A percentile compares a stretch with the other conserved stretches of the same genome.
Conservation (phyloP, 2,113 vertebrate genomes). For the Saguinus imperator region DNA sequence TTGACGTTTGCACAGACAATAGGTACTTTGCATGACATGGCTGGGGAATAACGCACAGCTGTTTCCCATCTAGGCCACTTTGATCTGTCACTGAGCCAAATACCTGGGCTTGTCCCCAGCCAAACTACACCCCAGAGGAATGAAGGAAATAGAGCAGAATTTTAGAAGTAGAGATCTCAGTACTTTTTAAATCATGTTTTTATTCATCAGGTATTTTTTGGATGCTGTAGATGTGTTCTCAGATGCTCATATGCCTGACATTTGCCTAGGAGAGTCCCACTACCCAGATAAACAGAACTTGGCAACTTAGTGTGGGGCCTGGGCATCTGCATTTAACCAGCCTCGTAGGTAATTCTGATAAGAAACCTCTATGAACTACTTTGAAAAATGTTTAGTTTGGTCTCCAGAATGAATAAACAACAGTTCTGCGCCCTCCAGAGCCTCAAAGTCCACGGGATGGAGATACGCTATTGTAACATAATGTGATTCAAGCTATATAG, state of each 20-base stretch:
- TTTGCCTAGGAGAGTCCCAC: not conserved
- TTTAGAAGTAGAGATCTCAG: not conserved
- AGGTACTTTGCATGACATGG: constrained; percentile 52
- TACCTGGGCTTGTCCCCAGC: constrained; percentile 22
- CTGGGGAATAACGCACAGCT: constrained; percentile 55
- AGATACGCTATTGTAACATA: not conserved
- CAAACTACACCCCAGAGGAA: constrained; percentile 43
- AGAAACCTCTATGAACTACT: not conserved
- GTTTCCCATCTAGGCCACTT: constrained; percentile 60
- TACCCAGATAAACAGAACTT: not conserved
- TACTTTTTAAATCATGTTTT: not conserved
- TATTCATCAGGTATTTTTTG: constrained; percentile 12
- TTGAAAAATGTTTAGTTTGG: not conserved
- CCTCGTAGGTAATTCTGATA: not conserved
- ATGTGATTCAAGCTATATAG: not conserved
- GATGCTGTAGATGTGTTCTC: not conserved
- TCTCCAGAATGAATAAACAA: not conserved
- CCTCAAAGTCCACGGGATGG: not conserved
- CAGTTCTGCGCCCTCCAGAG: not conserved
- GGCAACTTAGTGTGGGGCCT: too few relatives aligned
- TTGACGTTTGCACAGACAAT: constrained; percentile 66
- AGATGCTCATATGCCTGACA: not conserved
- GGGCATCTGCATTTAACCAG: not conserved
- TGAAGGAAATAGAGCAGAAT: not conserved
- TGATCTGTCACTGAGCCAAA: constrained; percentile 41